Conservation (phyloP, 2,888 invertebrate species). For the Drosophila pegasa region DNA sequence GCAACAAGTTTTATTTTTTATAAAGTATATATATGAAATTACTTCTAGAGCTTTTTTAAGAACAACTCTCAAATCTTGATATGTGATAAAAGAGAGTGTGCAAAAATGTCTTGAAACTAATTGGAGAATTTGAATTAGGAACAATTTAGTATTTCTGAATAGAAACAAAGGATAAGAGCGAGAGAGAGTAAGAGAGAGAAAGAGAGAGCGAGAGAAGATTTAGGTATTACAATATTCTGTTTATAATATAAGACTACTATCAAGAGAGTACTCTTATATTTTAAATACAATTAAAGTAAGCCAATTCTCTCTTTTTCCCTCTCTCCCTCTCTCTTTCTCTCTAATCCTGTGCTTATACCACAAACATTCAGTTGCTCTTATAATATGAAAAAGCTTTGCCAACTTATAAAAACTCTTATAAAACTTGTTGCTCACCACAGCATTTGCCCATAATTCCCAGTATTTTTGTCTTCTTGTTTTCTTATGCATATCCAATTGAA, state of each 20-base stretch:
- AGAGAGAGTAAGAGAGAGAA: not conserved
- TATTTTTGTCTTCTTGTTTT: constrained; percentile 20
- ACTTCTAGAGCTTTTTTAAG: constrained; percentile 5
- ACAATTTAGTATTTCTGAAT: not conserved
- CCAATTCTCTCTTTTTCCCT: not conserved
- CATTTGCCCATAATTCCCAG: constrained; percentile 31
- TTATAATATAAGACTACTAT: not conserved
- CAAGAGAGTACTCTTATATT: constrained; percentile 4
- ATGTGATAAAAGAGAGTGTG: constrained; percentile 6
- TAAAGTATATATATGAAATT: not conserved
- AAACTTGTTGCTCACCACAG: constrained; percentile 32
- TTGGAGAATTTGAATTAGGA: too few species aligned
- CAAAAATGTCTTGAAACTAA: not conserved
- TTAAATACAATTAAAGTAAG: not conserved
- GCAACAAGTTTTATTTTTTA: constrained; percentile 12
- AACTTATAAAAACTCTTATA: not conserved
- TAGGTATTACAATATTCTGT: not conserved
- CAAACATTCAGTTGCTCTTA: not conserved
- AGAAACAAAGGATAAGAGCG: not conserved
- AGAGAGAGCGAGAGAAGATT: too few species aligned
- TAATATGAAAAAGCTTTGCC: not conserved
- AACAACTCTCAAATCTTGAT: not conserved
- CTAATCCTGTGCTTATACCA: too few species aligned
- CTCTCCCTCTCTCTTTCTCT: not conserved
- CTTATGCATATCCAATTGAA: constrained; percentile 36